Conservation (phyloP, 2,113 vertebrate genomes). For the Calypte anna region DNA sequence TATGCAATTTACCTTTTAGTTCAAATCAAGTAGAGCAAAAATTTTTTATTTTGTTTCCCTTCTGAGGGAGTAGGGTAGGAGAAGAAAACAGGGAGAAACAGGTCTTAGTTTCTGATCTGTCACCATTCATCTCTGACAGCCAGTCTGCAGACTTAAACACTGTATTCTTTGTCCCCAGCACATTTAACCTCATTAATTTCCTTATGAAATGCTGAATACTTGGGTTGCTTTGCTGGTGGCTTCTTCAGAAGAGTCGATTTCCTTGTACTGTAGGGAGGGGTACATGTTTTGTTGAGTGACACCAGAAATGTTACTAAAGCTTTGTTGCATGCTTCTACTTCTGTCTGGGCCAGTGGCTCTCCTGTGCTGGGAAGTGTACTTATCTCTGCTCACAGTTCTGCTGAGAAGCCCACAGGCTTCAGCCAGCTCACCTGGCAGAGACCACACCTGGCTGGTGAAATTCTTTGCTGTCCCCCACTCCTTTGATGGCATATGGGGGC, state of each 20-base stretch:
- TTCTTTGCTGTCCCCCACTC: background rate
- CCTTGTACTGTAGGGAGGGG: background rate
- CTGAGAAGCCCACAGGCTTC: background rate
- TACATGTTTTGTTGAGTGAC: fast-evolving
- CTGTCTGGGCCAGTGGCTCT: background rate
- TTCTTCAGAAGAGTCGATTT: background rate
- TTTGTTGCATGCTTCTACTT: background rate
- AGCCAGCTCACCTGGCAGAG: background rate
- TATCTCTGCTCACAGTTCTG: background rate
- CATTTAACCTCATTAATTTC: background rate
- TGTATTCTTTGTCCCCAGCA: background rate
- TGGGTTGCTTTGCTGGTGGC: background rate
- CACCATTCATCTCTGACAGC: background rate
- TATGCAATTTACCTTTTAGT: background rate
- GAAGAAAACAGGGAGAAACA: background rate
- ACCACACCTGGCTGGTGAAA: background rate
- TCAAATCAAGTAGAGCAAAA: background rate
- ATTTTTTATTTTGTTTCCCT: background rate
- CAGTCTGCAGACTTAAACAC: background rate
- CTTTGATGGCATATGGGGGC: background rate
- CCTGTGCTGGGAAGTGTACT: fast-evolving
- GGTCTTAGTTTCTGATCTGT: slow-evolving; percentile 3
- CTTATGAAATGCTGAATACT: background rate
- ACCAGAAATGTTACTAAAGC: background rate
- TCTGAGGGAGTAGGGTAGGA: background rate